These are phyloP conservation scores for Malthinus seriepunctatus DNA, from an alignment of 2,888 invertebrate species.

Conservation along the genomic window DNA sequence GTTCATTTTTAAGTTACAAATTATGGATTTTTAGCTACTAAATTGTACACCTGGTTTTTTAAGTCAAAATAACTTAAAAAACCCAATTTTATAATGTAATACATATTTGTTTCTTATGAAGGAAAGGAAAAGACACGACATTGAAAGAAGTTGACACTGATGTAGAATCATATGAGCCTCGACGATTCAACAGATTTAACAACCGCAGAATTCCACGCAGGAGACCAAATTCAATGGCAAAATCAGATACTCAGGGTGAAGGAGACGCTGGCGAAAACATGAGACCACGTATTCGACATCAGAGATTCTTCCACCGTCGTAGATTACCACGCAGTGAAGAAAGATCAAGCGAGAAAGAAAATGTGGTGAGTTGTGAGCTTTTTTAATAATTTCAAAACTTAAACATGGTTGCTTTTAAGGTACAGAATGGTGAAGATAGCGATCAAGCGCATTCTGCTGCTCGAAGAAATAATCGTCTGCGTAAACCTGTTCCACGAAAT, in stretches of 20 bases:
- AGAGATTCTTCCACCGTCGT: slow-evolving; percentile 36
- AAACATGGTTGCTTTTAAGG: neutral
- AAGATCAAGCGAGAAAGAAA: slow-evolving; percentile 37
- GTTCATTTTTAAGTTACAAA: neutral
- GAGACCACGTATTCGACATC: slow-evolving; percentile 14
- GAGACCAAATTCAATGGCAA: slow-evolving; percentile 35
- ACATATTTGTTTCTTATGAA: slow-evolving; percentile 36
- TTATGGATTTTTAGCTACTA: too few relatives aligned
- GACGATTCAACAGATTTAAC: slow-evolving; percentile 54
- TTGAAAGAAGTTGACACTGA: slow-evolving; percentile 74
- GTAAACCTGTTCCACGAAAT: slow-evolving; percentile 25
- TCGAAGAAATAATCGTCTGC: slow-evolving; percentile 10
- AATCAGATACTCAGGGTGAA: slow-evolving; percentile 38
- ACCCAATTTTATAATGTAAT: too few relatives aligned
- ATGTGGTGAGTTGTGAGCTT: slow-evolving; percentile 32
- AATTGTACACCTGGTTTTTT: too few relatives aligned
- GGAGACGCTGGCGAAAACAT: slow-evolving; percentile 17
- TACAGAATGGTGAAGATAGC: slow-evolving; percentile 7
- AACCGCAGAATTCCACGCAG: slow-evolving; percentile 38
- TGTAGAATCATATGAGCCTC: slow-evolving; percentile 61
- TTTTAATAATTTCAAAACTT: neutral
- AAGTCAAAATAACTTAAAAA: too few relatives aligned
- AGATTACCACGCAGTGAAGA: slow-evolving; percentile 47
- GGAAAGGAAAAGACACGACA: slow-evolving; percentile 63
- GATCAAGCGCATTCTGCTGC: slow-evolving; percentile 5